Base-by-base conservation (phyloP, 2,113 vertebrate genomes). In the Diphyllodes magnificus region DNA sequence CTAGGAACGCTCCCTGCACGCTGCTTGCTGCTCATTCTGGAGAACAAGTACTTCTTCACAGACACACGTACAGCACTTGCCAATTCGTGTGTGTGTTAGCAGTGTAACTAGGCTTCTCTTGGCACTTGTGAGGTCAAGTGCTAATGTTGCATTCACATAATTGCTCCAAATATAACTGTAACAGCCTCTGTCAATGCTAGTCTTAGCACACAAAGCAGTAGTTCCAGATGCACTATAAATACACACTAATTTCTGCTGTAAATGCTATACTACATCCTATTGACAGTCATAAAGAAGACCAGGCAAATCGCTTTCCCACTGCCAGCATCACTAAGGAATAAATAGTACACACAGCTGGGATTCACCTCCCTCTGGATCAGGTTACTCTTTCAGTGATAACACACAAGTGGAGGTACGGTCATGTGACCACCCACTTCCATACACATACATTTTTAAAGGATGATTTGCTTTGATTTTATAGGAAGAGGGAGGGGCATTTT, bases 161-260 rank as follows among this genome's bases (percentile, higher is more conserved):
- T 1, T 73, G 49, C 27, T 85, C 49, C 66, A 90, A 89, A 60
- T 16, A 27, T 8, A 64, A 44, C 44, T 44, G 44, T 40, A 68
- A 79, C 83, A 82, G 13, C 7, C 35, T 72, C 65, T 75, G 39
- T 57, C 61, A 75, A 11, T 56, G 35, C 33, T 68, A 39, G 33
- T 39, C 39, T 82, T 59, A 76, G 66, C 50, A 85, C 13, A 31
- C 15, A 76, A 70, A 87, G 28, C 25, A 39, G 65, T 40, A 59
- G 33, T 50, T 91, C 86, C 88, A 49, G 53, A 86, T 45, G n/a
- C 28, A 42, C 28, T 66, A 53, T 13, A 93, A 95, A 90, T 30
- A 57, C 30, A 71, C 22, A 9, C 7, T 69, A 15, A 27, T 57
- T 87, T 65, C 57, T 76, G 11, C 25, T 54, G 37, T 57, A 80